A percentile compares a stretch with the other conserved stretches of the same genome.
These are phyloP conservation scores for Melanostoma scalare DNA, from an alignment of 2,888 invertebrate species.

Conservation along the genomic window DNA sequence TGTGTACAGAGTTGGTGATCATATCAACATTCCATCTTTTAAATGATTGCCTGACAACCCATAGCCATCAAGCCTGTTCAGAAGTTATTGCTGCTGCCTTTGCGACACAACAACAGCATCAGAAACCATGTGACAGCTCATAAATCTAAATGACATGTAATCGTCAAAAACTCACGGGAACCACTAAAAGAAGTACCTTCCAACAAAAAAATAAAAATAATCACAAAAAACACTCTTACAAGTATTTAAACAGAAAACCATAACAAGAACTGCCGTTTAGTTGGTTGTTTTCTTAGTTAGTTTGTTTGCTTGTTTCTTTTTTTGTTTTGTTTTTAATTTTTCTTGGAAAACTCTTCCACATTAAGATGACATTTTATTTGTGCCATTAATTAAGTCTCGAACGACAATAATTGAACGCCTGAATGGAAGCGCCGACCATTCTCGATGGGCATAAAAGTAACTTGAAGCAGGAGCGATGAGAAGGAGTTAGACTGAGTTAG, in stretches of 20 bases:
- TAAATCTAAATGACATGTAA: conserved; percentile 77
- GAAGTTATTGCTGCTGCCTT: conserved; percentile 34
- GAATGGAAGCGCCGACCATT: conserved; percentile 4
- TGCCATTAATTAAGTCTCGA: conserved; percentile 65
- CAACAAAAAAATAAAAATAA: no score
- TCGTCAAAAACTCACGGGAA: conserved; percentile 66
- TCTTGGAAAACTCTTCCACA: conserved; percentile 55
- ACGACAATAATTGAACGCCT: conserved; percentile 65
- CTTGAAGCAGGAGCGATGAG: conserved; percentile 3
- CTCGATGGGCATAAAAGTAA: no score
- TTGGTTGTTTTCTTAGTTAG: conserved; percentile 1
- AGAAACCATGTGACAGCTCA: conserved; percentile 75
- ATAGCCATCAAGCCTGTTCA: conserved; percentile 12
- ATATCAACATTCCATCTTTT: conserved; percentile 69
- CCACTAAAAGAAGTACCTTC: conserved; percentile 23
- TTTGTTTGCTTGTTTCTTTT: background rate
- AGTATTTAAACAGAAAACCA: conserved; percentile 55
- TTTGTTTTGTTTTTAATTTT: background rate
- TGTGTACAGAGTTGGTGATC: conserved; percentile 39
- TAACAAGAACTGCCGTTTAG: conserved; percentile 45
- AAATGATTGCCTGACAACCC: conserved; percentile 48
- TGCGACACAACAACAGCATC: no score
- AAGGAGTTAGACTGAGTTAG: background rate
- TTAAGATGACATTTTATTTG: conserved; percentile 70
- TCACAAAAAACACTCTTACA: conserved; percentile 31